Base-by-base conservation (phyloP, 2,888 invertebrate species). In the Neocrepidodera transversa region DNA sequence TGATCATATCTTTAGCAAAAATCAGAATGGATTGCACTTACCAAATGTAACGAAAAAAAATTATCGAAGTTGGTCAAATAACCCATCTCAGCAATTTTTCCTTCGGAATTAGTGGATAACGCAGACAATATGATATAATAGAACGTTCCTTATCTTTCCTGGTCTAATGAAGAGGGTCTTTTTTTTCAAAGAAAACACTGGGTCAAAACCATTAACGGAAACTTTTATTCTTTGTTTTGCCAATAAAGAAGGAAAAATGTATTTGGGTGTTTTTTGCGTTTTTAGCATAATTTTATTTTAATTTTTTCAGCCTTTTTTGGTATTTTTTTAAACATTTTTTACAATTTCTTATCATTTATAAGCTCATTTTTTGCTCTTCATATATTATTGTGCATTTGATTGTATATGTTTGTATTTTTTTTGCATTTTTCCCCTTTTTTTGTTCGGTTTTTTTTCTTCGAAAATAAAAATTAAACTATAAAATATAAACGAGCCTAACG, bases 41-140 rank as follows among this genome's bases (percentile, higher is more conserved):
- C 14, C 43, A 35, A 53, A 53, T 43, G 43, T 43, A 53, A 43
- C 23, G 32, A 42, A 13, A 50, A 40, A 40, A 53, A 20, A 43
- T 53, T 53, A 52, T 30, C 52, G 42, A 40, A 40, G 30, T 42
- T 23, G 52, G 16, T 8, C n/a, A 28, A 52, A 42, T 28, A 53
- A 38, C 20, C 23, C 35, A 17, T 20, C n/a, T 43, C 35, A 45
- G 53, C 53, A 45, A 52, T 43, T 53, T 53, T 53, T 53, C 43
- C 26, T 53, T 45, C n/a, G 32, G 50, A 18, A 50, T 50, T 43
- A 32, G 42, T 32, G 30, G 30, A 52, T 51, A 51, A 20, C 42
- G n/a, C n/a, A 13, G 50, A 51, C 50, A 51, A 26, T 28, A 30
- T 52, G 42, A 42, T 53, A 53, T 43, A 50, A 36, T 36, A 35